Percentiles rank a stretch among this genome's conserved stretches.
phyloP scores from a whole-genome alignment of 1,140 invertebrate species.

The Drosophila yakuba region DNA sequence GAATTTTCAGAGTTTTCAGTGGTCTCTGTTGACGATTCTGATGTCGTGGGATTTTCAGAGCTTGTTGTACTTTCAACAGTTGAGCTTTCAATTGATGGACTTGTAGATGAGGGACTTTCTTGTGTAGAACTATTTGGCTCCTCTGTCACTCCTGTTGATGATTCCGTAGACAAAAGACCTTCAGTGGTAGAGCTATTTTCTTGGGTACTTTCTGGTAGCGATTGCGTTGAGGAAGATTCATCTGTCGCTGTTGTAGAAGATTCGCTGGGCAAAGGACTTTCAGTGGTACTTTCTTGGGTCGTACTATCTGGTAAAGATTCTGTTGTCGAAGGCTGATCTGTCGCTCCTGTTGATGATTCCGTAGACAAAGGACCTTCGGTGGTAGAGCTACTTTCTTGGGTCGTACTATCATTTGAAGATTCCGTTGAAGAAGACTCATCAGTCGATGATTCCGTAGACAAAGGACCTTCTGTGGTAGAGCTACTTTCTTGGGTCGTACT shows the following conservation, averaged over 20 bases:
- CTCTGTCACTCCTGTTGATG: too few species aligned
- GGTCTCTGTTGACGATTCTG: not conserved
- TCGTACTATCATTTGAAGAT: not conserved
- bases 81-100: not conserved
- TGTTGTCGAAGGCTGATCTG: not conserved
- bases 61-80: not conserved
- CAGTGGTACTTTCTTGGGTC: not conserved
- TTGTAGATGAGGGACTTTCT: too few species aligned
- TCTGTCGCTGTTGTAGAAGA: not conserved
- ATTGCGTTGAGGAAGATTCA: too few species aligned
- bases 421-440: not conserved
- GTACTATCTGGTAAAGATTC: not conserved
- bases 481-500: not conserved
- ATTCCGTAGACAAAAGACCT: not conserved
- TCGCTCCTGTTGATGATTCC: not conserved
- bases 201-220: too few species aligned
- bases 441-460: not conserved
- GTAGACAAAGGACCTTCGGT: not conserved
- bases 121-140: too few species aligned
- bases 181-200: not conserved
- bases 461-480: not conserved
- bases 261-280: not conserved
- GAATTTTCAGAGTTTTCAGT: not conserved
- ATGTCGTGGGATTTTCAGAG: not conserved
- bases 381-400: not conserved